A percentile compares a stretch with the other conserved stretches of the same genome.
These are phyloP conservation scores for Chrysolophus pictus DNA, from an alignment of 2,797 vertebrate species.

Conservation along the genomic window DNA sequence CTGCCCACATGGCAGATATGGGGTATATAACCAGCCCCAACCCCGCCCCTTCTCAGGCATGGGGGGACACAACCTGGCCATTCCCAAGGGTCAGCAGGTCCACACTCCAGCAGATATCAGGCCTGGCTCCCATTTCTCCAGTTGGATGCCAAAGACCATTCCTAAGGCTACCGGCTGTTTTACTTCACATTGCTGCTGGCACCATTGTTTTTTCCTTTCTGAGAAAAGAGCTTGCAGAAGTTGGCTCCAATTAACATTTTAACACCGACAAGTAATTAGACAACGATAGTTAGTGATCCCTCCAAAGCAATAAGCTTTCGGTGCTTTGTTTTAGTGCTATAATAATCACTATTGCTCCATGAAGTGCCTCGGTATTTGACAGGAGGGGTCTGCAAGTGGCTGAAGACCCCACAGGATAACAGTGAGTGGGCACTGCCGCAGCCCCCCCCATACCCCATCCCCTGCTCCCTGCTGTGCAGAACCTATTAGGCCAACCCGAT, in stretches of 20 bases:
- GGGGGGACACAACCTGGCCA: fast-evolving
- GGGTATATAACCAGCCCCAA: not conserved
- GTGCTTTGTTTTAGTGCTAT: constrained; percentile 60
- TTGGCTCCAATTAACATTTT: no score
- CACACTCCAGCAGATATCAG: not conserved
- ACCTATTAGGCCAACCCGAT: not conserved
- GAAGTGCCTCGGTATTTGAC: constrained; percentile 19
- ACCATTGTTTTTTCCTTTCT: not conserved
- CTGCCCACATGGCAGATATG: not conserved
- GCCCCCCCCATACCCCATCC: no score
- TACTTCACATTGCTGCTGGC: not conserved
- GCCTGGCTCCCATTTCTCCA: fast-evolving
- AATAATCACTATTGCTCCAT: constrained; percentile 46
- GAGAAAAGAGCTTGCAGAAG: constrained; percentile 42
- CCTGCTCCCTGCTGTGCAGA: not conserved
- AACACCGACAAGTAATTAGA: constrained; percentile 76
- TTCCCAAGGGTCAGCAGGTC: fast-evolving
- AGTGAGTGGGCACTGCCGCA: not conserved
- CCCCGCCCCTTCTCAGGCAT: not conserved
- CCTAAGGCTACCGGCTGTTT: not conserved
- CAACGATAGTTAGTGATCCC: constrained; percentile 69
- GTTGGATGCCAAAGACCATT: not conserved
- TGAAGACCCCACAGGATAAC: not conserved
- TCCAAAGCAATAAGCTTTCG: constrained; percentile 61
- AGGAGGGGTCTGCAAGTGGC: not conserved